Evolutionary conservation across 1,140 invertebrate species (phyloP), one percentile per base, ranked within the genome.

Genomic region (Drosophila sturtevanti): DNA sequence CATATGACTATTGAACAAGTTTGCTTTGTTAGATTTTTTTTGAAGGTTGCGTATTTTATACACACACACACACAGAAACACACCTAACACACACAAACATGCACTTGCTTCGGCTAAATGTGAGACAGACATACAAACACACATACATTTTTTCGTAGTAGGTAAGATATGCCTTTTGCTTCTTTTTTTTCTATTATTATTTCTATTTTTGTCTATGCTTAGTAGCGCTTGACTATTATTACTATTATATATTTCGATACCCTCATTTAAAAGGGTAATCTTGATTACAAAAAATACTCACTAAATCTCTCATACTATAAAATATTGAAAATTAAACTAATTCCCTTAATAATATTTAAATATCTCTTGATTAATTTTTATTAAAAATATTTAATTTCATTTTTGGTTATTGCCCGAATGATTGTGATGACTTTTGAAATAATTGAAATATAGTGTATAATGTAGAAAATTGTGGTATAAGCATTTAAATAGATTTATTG

Each of bases 1-100:
- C 90, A 91, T 91, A 90, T 90, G 82, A 90, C 82, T 90, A 90
- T 89, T 90, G 89, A 90, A 90, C 89, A 90, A 90, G 87, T 90
- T 81, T 90, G 89, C 89, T 90, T 90, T 90, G 84, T 90, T 90
- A 90, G 89, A 90, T 84, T 90, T 87, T 56, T 75, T 90, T 90
- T 90, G 89, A 90, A 90, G 89, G 89, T 90, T 90, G 89, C 87
- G 77, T 82, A 77, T 84, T 81, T 85, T 84, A 87, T 86, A 82
- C 76, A 85, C 67, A 77, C 64, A 71, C 63, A 63, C 70, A 64
- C 34, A 63, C 27, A 67, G 38, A 27, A 31, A 48, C 54, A 52
- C 51, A 65, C 63, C 27, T 31, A 31, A 65, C 66, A 64, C 64
- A 72, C 22, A 41, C 22, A 69, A 12, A 59, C 52, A 56, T 48